Conservation (phyloP, 1,140 invertebrate genomes). For the Rhyzopertha dominica region DNA sequence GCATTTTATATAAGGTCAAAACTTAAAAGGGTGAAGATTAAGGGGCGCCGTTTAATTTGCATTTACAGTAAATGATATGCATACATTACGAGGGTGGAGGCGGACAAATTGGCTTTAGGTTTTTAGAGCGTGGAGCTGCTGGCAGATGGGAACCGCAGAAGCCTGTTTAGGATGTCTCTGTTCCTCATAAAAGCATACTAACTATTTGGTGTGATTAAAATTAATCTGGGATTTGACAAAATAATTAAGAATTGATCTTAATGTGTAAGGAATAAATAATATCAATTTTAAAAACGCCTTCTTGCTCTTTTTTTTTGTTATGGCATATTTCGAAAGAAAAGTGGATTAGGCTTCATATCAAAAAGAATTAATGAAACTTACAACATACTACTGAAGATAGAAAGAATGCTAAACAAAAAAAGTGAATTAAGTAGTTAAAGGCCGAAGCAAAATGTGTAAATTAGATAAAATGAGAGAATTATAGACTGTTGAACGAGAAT, state of each 20-base stretch:
- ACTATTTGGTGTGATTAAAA: not conserved
- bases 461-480: not conserved
- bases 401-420: not conserved
- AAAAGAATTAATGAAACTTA: not conserved
- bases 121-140: not conserved
- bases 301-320: not conserved
- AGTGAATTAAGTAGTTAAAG: not conserved
- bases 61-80: constrained; percentile 37
- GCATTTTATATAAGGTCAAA: constrained; percentile 31
- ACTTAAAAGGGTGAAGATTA: constrained; percentile 18
- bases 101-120: constrained; percentile 13
- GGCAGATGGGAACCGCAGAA: not conserved
- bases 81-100: constrained; percentile 21
- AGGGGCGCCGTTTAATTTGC: constrained; percentile 26
- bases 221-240: not conserved
- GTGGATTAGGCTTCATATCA: not conserved
- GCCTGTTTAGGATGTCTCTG: not conserved
- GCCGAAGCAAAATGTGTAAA: not conserved
- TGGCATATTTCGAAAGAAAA: not conserved
- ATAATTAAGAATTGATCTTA: not conserved
- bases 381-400: not conserved
- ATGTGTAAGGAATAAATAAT: not conserved
- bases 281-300: not conserved
- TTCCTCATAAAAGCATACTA: not conserved
- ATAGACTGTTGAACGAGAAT: too few relatives aligned